Percentiles rank a stretch among this genome's conserved stretches.
Conservation (phyloP, 92 coral and sea anemone species). For the Palythoa caribaeorum region DNA sequence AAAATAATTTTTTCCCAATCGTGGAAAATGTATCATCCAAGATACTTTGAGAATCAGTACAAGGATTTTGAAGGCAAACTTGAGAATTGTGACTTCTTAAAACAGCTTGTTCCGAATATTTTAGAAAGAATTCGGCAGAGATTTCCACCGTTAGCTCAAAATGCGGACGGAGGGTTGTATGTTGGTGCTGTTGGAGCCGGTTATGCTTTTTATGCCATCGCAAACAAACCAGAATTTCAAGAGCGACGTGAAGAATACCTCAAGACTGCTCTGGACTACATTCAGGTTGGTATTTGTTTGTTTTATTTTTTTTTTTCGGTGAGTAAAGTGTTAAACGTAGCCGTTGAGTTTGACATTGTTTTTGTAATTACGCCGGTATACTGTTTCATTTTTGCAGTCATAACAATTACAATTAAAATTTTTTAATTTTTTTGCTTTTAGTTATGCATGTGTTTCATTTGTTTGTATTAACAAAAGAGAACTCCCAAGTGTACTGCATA, state of each 20-base stretch:
- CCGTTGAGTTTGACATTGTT: no score
- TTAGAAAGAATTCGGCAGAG: slow-evolving; percentile 64
- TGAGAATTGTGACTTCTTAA: slow-evolving; percentile 73
- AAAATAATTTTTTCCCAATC: background rate
- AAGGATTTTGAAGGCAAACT: slow-evolving; percentile 68
- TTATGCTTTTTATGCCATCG: slow-evolving; percentile 78
- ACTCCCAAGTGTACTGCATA: no score
- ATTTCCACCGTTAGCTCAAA: slow-evolving; percentile 73
- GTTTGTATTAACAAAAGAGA: no score
- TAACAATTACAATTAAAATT: no score
- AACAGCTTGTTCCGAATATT: slow-evolving; percentile 65
- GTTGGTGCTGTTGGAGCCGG: slow-evolving; percentile 90
- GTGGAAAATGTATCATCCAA: slow-evolving; percentile 59
- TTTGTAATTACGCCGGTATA: no score
- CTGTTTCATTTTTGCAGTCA: no score
- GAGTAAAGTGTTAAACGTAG: no score
- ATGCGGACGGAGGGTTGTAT: slow-evolving; percentile 88
- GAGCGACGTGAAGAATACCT: slow-evolving; percentile 70
- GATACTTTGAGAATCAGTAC: slow-evolving; percentile 74
- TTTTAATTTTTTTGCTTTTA: no score
- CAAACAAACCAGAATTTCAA: slow-evolving; percentile 70
- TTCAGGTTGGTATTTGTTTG: slow-evolving; percentile 67
- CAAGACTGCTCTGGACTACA: slow-evolving; percentile 73
- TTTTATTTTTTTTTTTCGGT: background rate
- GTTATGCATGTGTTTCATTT: no score